Percentiles rank a stretch among this genome's conserved stretches.
Evolutionary conservation across 64 coral and sea anemone genomes (phyloP).

Genomic region (Stichodactyla mertensii): DNA sequence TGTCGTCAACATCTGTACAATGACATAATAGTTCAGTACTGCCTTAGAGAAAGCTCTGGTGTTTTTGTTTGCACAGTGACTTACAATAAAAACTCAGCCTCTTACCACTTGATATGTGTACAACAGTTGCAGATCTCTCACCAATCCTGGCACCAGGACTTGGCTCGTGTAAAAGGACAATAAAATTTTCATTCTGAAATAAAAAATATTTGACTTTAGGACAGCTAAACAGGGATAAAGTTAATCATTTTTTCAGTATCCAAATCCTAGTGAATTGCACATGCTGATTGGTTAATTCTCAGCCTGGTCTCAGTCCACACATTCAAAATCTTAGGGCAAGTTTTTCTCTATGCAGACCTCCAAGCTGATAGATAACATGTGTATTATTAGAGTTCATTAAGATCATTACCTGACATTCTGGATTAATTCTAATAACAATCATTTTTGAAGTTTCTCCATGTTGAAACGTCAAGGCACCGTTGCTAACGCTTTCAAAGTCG

Average conservation of each 20-base stretch:
- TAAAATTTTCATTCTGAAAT: constrained; percentile 79
- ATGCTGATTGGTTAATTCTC: too few relatives aligned
- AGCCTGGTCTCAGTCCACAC: too few relatives aligned
- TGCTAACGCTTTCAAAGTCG: constrained; percentile 46
- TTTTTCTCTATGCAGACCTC: background rate
- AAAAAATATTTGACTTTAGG: background rate
- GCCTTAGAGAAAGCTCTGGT: too few relatives aligned
- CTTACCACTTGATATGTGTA: constrained; percentile 78
- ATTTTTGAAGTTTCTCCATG: constrained; percentile 86
- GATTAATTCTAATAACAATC: constrained; percentile 71
- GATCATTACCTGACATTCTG: constrained; percentile 62
- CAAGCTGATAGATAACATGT: background rate
- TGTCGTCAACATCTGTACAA: constrained; percentile 81
- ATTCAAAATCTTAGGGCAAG: too few relatives aligned
- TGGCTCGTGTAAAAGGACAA: constrained; percentile 64
- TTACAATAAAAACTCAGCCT: too few relatives aligned
- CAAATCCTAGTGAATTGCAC: too few relatives aligned
- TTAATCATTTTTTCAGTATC: background rate
- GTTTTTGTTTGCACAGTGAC: too few relatives aligned
- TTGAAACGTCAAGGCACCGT: constrained; percentile 60
- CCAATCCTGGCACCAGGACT: constrained; percentile 67
- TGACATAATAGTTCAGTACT: background rate
- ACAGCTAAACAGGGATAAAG: background rate
- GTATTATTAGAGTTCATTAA: background rate
- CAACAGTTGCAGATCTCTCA: constrained; percentile 68